These are phyloP conservation scores for Holothuria leucospilota DNA, from an alignment of 53 echinoderm and acorn worm genomes.

Conservation along the genomic window DNA sequence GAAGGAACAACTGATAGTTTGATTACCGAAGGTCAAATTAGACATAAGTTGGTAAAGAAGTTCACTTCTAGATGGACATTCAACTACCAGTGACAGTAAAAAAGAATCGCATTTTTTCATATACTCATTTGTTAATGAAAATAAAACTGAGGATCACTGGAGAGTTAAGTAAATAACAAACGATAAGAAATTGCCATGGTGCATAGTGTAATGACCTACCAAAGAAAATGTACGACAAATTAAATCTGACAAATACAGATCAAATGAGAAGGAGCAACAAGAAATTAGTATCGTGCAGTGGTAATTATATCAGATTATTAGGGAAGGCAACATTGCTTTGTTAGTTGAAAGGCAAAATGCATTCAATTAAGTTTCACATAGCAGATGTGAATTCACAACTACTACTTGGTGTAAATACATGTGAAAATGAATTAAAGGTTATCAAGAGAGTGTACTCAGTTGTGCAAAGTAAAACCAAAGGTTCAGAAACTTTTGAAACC, in stretches of 20 bases:
- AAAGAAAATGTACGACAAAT: too few relatives aligned
- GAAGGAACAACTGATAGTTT: too few relatives aligned
- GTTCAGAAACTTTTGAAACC: not conserved
- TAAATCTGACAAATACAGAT: too few relatives aligned
- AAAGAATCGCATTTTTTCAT: not conserved
- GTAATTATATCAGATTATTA: not conserved
- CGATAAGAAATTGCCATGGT: constrained; percentile 8
- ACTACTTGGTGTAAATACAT: too few relatives aligned
- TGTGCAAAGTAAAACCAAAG: not conserved
- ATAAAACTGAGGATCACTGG: too few relatives aligned
- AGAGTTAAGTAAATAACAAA: too few relatives aligned
- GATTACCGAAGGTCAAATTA: not conserved
- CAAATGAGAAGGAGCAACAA: too few relatives aligned
- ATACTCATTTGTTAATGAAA: too few relatives aligned
- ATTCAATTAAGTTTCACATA: too few relatives aligned
- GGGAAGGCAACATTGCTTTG: constrained; percentile 25
- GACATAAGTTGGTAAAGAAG: not conserved
- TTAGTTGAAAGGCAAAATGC: not conserved
- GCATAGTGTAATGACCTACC: constrained; percentile 25
- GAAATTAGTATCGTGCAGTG: constrained; percentile 17
- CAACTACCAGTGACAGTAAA: not conserved
- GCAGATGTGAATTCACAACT: too few relatives aligned
- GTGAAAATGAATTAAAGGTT: too few relatives aligned
- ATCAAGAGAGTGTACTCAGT: too few relatives aligned
- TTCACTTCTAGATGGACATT: not conserved